Evolutionary conservation across 2,113 vertebrate species (phyloP).

Genomic region (Hyperoodon ampullatus): DNA sequence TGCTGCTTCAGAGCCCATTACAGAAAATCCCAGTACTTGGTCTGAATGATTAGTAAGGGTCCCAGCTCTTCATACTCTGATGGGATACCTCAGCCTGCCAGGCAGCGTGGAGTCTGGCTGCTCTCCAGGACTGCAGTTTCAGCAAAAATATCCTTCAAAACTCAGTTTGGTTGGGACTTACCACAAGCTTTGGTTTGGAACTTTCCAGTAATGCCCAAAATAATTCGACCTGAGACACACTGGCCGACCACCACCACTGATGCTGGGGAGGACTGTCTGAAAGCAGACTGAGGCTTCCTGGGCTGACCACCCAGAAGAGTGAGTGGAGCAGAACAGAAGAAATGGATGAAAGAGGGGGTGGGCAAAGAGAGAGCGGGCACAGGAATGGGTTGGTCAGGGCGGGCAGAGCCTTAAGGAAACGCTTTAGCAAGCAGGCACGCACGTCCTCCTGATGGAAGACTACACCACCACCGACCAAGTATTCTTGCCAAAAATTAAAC

Average conservation of each 20-base stretch:
- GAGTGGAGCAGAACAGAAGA: neutral
- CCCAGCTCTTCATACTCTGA: neutral
- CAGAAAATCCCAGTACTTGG: neutral
- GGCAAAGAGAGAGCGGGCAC: accelerated
- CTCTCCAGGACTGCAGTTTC: conserved; percentile 66
- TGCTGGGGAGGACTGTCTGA: neutral
- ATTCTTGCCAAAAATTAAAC: neutral
- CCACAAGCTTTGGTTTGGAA: conserved; percentile 56
- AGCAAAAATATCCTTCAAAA: conserved; percentile 77
- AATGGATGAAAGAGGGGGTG: neutral
- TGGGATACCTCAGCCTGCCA: neutral
- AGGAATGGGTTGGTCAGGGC: accelerated
- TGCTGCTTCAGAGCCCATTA: neutral
- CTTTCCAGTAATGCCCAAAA: conserved; percentile 60
- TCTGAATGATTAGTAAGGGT: neutral
- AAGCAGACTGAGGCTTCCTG: conserved; percentile 4
- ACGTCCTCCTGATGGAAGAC: accelerated
- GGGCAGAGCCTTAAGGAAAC: accelerated
- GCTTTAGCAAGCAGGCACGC: accelerated
- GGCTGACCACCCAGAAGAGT: conserved; percentile 61
- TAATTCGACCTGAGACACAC: conserved; percentile 57
- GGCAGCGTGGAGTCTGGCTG: conserved; percentile 65
- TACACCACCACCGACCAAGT: accelerated
- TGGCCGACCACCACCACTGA: conserved; percentile 24
- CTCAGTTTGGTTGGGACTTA: conserved; percentile 60